Evolutionary conservation across 2,113 vertebrate genomes (phyloP), one percentile per base, ranked within the genome.

Genomic region (Macaca nemestrina): DNA sequence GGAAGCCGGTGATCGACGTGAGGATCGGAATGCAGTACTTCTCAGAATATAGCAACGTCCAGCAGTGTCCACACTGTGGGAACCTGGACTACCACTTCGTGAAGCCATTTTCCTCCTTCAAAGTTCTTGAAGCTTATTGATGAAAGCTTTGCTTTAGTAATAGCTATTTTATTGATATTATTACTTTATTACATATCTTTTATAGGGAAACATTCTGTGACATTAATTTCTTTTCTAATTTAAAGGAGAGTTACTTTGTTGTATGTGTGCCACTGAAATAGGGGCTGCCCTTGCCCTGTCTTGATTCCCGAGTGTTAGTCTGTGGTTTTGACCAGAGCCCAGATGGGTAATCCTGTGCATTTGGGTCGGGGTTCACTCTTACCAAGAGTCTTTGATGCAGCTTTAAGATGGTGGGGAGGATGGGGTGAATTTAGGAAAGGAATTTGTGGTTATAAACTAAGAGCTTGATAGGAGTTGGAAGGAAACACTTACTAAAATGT

Each of bases 71-170:
- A 70, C 99, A 99, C 98, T 99, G 99, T 96, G 99, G 99, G 96
- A 99, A 99, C 98, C 99, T 99, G 99, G 99, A 99, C 99, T 99
- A 99, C 99, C 99, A 99, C 98, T 99, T 99, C 88, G 99, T 99
- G 98, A 99, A 99, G 99, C 99, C 99, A 96, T 99, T 99, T 98
- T 99, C 99, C 98, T 99, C 99, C 96, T 99, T 99, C 98, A 99
- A 99, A 99, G 99, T 99, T 97, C 99, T 99, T 9, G 99, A 99
- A 98, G 99, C 99, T 98, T 99, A 99, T 99, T 99, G 99, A 99
- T 99, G 99, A 99, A 99, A 99, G 99, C 99, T 99, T 99, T 99
- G 97, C 97, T 98, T 99, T 99, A 99, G 99, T 99, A 99, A 98
- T 99, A 99, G 99, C 99, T 98, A 98, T 98, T 99, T 99, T 99